Evolutionary conservation across 2,797 vertebrate species (phyloP).

Genomic region (Lerista edwardsae): DNA sequence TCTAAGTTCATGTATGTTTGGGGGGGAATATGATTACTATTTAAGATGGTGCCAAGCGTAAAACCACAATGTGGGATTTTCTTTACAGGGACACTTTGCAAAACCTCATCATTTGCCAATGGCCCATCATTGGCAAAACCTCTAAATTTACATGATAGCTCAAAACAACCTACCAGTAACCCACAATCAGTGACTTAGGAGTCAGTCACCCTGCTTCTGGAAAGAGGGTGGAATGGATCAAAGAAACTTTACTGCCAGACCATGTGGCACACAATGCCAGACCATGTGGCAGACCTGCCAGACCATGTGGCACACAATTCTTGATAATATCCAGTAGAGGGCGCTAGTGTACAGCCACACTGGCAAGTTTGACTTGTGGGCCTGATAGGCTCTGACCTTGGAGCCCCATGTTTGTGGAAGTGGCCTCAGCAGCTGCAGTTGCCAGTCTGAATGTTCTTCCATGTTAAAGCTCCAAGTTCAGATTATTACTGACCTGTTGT

Average conservation of each 20-base stretch:
- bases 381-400: neutral
- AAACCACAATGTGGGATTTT: neutral
- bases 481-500: too few relatives aligned
- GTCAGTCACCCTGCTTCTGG: neutral
- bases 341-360: neutral
- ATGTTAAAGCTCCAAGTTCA: neutral
- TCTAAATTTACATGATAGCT: too few relatives aligned
- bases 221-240: neutral
- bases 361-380: neutral
- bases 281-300: too few relatives aligned
- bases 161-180: neutral
- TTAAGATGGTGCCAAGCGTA: neutral
- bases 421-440: neutral
- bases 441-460: neutral
- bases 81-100: neutral
- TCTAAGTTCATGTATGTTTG: neutral
- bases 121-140: too few relatives aligned
- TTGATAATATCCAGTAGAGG: neutral
- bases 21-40: neutral
- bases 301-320: neutral
- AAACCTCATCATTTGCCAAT: neutral
- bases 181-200: too few relatives aligned
- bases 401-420: neutral
- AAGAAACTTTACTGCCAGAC: neutral
- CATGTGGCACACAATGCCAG: too few relatives aligned